Conservation (phyloP, 2,113 vertebrate genomes). For the Lates calcarifer region DNA sequence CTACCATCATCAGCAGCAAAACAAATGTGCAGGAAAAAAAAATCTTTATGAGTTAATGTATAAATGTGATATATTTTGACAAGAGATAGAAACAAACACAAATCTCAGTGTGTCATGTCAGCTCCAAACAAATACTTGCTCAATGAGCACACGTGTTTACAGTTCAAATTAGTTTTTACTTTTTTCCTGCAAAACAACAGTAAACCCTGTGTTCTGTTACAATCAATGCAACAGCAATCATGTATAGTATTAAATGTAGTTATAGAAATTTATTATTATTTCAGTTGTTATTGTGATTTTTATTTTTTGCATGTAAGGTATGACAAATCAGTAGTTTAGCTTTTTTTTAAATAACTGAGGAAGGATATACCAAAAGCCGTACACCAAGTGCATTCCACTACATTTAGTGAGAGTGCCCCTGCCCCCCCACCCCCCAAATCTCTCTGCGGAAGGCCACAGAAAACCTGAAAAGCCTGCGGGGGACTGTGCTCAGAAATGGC, state of each 20-base stretch:
- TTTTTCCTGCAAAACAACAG: conserved; percentile 48
- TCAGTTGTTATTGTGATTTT: not conserved
- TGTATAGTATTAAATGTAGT: not conserved
- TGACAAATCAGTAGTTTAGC: not conserved
- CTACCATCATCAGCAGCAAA: conserved; percentile 72
- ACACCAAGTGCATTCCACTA: conserved; percentile 39
- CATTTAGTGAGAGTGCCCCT: conserved; percentile 1
- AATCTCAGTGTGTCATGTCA: conserved; percentile 64
- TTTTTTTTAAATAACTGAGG: not conserved
- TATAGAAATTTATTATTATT: not conserved
- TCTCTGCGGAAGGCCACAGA: conserved; percentile 34
- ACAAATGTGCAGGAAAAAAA: conserved; percentile 66
- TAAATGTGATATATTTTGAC: conserved; percentile 79
- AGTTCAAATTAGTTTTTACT: conserved; percentile 57
- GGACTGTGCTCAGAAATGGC: conserved; percentile 56
- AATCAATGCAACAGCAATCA: not conserved
- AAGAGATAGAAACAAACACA: conserved; percentile 77
- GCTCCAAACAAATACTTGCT: conserved; percentile 78
- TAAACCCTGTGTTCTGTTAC: conserved; percentile 3
- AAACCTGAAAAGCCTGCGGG: conserved; percentile 49
- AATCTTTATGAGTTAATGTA: conserved; percentile 70
- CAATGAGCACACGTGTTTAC: conserved; percentile 68
- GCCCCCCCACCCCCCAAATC: too few relatives aligned
- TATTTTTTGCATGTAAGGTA: not conserved
- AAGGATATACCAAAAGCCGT: not conserved